Base-by-base conservation (phyloP, 1,140 invertebrate species). In the Habropoda laboriosa region DNA sequence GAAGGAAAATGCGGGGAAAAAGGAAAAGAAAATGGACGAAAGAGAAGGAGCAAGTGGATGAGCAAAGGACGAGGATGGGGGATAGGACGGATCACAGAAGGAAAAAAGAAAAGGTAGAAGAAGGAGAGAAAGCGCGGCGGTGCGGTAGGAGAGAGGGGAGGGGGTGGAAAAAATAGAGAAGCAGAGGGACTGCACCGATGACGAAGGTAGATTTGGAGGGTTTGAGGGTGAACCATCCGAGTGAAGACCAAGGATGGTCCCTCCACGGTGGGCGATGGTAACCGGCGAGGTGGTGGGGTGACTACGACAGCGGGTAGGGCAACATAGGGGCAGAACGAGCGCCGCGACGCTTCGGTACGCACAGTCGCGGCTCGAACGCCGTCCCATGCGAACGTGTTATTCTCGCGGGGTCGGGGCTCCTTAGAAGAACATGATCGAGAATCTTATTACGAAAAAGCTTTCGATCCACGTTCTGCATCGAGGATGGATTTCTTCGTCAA, bases 331-430 rank as follows among this genome's bases (percentile, higher is more conserved):
- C 90, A 92, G 89, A 90, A 89, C 90, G 86, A 88, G 90, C 89
- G 89, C 91, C 89, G 91, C 91, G 90, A 90, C 90, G 89, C 88
- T 89, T 81, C 79, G 79, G 80, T 88, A 89, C 86, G 88, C 89
- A 92, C 92, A 92, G 92, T 92, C 89, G 91, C 90, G 91, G 90
- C 87, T 89, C 84, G 89, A 91, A 87, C 88, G 91, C 91, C 91
- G 91, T 89, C 86, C 86, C 82, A 78, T 86, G 71, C 87, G 89
- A 88, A 90, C 88, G 89, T 88, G 89, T 85, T 35, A 61, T 81
- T 40, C 70, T 82, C 76, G 83, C 63, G 79, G 58, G 70, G 63
- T 64, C 84, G 79, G 73, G 75, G 24, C 12, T 27, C 42, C 1
- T 40, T 57, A 1, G 18, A 18, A 61, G 30, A 12, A 35, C 60